phyloP scores from a whole-genome alignment of 1,140 invertebrate species.

The Zaprionus ornatus region DNA sequence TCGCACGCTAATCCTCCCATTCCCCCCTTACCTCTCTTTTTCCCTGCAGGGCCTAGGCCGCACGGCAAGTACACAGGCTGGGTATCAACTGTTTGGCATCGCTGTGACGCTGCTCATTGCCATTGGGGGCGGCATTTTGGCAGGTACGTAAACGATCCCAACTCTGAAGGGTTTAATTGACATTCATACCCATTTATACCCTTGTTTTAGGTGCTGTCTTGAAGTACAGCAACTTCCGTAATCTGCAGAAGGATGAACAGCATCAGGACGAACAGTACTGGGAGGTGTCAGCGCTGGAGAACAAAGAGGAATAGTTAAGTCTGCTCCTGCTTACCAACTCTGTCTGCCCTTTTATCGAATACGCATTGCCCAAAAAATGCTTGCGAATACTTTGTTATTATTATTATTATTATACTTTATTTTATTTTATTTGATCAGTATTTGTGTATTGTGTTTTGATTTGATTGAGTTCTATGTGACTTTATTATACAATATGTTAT shows the following conservation, averaged over 20 bases:
- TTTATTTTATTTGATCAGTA: slow-evolving; percentile 13
- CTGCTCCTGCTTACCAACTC: slow-evolving; percentile 13
- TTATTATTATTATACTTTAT: slow-evolving; percentile 20
- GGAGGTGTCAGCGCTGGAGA: slow-evolving; percentile 84
- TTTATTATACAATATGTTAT: slow-evolving; percentile 22
- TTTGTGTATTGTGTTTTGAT: slow-evolving; percentile 7
- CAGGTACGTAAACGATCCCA: slow-evolving; percentile 86
- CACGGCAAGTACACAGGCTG: slow-evolving; percentile 89
- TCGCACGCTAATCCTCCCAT: slow-evolving; percentile 9
- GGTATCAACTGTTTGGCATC: slow-evolving; percentile 91
- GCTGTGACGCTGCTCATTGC: slow-evolving; percentile 89
- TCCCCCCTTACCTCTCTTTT: not conserved
- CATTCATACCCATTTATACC: not conserved
- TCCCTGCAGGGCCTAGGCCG: slow-evolving; percentile 85
- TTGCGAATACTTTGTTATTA: slow-evolving; percentile 7
- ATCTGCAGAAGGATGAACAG: slow-evolving; percentile 85
- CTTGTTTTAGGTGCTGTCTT: slow-evolving; percentile 84
- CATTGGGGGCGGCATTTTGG: slow-evolving; percentile 90
- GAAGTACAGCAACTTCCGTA: slow-evolving; percentile 83
- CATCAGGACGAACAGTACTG: slow-evolving; percentile 86
- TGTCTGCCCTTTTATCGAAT: slow-evolving; percentile 43
- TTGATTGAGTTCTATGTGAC: not conserved
- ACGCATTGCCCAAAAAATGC: slow-evolving; percentile 40
- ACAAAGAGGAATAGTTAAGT: slow-evolving; percentile 82
- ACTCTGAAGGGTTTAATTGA: not conserved